Evolutionary conservation across 2,113 vertebrate genomes (phyloP).

Genomic region (Lethenteron camtschaticum): DNA sequence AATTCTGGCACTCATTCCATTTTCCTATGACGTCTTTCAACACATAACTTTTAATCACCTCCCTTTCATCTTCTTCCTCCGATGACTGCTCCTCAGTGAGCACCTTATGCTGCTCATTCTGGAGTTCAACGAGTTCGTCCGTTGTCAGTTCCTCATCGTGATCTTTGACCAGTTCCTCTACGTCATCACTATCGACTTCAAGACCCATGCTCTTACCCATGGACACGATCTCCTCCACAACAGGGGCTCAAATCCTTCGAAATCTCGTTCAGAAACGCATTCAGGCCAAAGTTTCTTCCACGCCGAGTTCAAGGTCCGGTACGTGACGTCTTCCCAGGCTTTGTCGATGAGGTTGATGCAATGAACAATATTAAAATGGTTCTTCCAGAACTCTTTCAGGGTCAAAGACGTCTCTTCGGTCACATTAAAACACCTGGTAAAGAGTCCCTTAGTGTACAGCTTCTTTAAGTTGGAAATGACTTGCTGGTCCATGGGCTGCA

Average conservation of each 20-base stretch:
- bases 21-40: too few species aligned
- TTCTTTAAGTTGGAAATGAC: too few species aligned
- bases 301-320: background rate
- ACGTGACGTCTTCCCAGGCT: background rate
- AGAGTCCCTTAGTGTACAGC: too few species aligned
- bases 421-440: background rate
- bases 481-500: too few species aligned
- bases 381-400: background rate
- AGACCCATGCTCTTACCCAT: slow-evolving; percentile 2
- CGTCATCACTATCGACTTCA: background rate
- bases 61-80: too few species aligned
- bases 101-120: too few species aligned
- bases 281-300: slow-evolving; percentile 2
- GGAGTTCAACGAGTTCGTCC: too few species aligned
- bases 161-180: background rate
- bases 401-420: background rate
- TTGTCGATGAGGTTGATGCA: background rate
- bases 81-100: too few species aligned
- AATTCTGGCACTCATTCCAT: too few species aligned
- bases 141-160: too few species aligned
- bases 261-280: background rate
- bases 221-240: background rate
- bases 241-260: background rate
- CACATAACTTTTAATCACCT: too few species aligned
- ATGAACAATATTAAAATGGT: background rate